These are phyloP conservation scores for Brachymystax lenok DNA, from an alignment of 2,797 vertebrate genomes.

Conservation along the genomic window DNA sequence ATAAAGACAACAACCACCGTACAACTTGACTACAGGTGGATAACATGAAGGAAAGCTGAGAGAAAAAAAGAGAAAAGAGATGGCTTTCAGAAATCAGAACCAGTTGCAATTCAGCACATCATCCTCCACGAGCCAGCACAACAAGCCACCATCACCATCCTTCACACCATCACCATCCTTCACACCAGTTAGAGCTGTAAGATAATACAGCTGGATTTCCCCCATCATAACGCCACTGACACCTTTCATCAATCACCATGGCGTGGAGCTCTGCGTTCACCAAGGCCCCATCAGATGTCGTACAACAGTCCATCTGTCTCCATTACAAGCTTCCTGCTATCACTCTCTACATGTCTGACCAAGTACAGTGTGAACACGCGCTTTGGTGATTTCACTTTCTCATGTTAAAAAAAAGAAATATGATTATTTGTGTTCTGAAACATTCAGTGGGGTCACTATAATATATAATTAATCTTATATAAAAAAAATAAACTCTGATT, in stretches of 20 bases:
- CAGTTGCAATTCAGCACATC: neutral
- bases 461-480: no score
- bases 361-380: no score
- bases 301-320: neutral
- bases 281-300: neutral
- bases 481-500: no score
- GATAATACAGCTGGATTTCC: neutral
- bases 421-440: no score
- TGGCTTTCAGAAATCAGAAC: neutral
- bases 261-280: neutral
- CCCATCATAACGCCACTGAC: conserved; percentile 4
- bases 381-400: neutral
- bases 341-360: neutral
- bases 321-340: neutral
- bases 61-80: neutral
- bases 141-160: neutral
- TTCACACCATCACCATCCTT: neutral
- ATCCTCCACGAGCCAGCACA: no score
- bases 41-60: neutral
- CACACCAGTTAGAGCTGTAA: conserved; percentile 5
- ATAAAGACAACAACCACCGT: conserved; percentile 11
- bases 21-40: neutral
- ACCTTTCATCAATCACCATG: conserved; percentile 8
- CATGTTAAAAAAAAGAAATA: no score
- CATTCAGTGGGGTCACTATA: neutral